Evolutionary conservation across 2,797 vertebrate species (phyloP).

Genomic region (Coregonus sp.): DNA sequence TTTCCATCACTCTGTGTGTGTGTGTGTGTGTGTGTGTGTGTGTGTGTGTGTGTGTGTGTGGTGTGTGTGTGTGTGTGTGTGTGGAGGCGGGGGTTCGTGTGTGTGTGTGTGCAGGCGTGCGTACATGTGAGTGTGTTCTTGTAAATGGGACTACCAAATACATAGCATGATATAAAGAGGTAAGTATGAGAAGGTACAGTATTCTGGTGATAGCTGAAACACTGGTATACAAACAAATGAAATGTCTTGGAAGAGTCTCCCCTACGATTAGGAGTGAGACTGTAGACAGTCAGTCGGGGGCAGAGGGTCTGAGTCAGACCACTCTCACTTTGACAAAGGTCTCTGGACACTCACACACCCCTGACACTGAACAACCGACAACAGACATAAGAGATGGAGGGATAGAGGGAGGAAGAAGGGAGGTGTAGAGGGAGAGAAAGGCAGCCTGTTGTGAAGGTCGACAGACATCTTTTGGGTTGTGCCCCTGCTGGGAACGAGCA

Average conservation of each 20-base stretch:
- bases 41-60: not conserved
- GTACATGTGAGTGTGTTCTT: not conserved
- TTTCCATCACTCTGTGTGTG: not conserved
- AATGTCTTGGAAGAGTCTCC: not conserved
- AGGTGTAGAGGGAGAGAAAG: not conserved
- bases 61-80: not conserved
- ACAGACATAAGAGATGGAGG: not conserved
- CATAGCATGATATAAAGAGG: too few relatives aligned
- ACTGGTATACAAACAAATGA: not conserved
- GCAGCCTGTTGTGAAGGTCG: not conserved
- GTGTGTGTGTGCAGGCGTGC: not conserved
- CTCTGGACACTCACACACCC: not conserved
- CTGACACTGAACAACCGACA: not conserved
- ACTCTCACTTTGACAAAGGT: not conserved
- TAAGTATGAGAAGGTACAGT: too few relatives aligned
- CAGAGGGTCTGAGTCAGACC: not conserved
- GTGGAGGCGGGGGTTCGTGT: not conserved
- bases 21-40: not conserved
- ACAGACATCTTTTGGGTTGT: slow-evolving; percentile 1
- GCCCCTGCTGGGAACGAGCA: slow-evolving; percentile 4
- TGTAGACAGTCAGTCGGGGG: not conserved
- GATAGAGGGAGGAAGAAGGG: not conserved
- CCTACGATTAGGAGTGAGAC: not conserved
- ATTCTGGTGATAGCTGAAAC: not conserved
- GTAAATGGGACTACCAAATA: not conserved